Base-by-base conservation (phyloP, 1,140 invertebrate genomes). In the Stenopsyche tienmushanensis region DNA sequence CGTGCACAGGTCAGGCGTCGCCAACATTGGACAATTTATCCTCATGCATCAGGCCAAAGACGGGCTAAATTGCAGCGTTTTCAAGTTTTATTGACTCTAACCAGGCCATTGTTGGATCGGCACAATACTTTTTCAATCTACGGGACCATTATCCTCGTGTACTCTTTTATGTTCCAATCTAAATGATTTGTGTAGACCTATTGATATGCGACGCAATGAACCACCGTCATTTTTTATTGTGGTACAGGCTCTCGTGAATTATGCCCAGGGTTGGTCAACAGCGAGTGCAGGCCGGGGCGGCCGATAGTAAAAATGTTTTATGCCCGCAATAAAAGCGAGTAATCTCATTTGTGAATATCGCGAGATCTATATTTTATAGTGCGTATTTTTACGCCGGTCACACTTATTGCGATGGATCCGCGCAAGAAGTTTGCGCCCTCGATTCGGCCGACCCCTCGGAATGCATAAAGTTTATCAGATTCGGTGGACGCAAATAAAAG, bases 81-180 rank as follows among this genome's bases (percentile, higher is more conserved):
- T 52, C 7, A 23, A 25, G 3, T 52, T 52, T 52, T 52, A 52
- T 52, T 23, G 49, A 20, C 25, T 10, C 49, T 17, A 5, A 13
- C 20, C 15, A 34, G 13, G 13, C 49, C 49, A 52, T 52, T 52
- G 49, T 52, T 45, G 49, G 49, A 13, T 23, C 18, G n/a, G 25
- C 49, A 52, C 49, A 52, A 52, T 52, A 25, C 18, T 18, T n/a
- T 20, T 23, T 52, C 49, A 52, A 52, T 52, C 49, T 20, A 13
- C 7, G 18, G 18, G 18, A 17, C 49, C 49, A 52, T 52, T 52
- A 52, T 34, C 42, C 10, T 13, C 18, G 21, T 49, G 17, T 21
- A 18, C 3, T 20, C 59, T 50, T 62, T 49, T 45, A 49, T 62
- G 58, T 47, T 47, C 47, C 58, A 62, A 62, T 62, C 58, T 39